Conservation (phyloP, 2,888 invertebrate genomes). For the Trachelus troglodyta region DNA sequence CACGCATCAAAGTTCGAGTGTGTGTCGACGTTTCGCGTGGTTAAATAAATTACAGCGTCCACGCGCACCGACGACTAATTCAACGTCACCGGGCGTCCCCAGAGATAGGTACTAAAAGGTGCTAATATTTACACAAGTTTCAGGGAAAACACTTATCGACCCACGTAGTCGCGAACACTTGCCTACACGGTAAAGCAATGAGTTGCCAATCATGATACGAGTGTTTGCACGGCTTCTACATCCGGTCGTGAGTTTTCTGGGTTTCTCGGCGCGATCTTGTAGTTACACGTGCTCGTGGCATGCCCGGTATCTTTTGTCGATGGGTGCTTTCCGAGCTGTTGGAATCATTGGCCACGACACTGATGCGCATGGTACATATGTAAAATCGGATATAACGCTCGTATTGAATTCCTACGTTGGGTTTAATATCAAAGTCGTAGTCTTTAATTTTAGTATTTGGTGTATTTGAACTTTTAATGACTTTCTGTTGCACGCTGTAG, state of each 20-base stretch:
- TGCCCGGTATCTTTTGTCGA: neutral
- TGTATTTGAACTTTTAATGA: neutral
- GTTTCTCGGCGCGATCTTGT: neutral
- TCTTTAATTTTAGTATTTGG: neutral
- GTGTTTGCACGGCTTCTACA: neutral
- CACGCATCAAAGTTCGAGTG: neutral
- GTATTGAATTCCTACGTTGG: neutral
- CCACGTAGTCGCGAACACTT: conserved; percentile 26
- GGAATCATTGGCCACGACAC: neutral
- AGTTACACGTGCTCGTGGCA: neutral
- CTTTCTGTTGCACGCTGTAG: neutral
- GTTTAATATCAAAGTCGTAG: neutral
- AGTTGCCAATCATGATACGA: neutral
- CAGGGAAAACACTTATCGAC: conserved; percentile 26
- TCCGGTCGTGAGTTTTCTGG: neutral
- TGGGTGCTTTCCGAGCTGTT: neutral
- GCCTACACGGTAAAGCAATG: neutral
- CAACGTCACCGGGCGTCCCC: neutral
- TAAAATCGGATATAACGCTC: neutral
- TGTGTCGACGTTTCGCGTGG: conserved; percentile 12
- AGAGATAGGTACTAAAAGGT: conserved; percentile 21
- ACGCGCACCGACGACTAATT: conserved; percentile 27
- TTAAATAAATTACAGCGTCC: conserved; percentile 45
- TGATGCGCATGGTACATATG: neutral
- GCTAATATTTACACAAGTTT: conserved; percentile 35